Evolutionary conservation across 2,797 vertebrate species (phyloP), one percentile per base, ranked within the genome.

Genomic region (Gymnocypris eckloni): DNA sequence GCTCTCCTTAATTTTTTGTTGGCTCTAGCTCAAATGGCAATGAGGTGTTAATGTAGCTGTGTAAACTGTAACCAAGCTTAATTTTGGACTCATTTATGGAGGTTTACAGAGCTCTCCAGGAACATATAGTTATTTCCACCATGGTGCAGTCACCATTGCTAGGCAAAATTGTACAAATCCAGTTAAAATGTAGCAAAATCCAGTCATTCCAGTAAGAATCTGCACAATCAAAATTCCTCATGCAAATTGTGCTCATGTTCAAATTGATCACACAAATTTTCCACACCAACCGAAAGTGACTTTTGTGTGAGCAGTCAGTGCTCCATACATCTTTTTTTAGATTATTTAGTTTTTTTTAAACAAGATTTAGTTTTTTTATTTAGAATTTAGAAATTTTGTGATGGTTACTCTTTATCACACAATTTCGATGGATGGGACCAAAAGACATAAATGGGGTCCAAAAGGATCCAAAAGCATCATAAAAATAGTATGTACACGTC

Each of bases 41-140:
- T 82, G 82, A 76, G 89, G 89, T 85, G 90, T 93, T 92, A 92
- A 86, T 84, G 87, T 71, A 64, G 73, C 81, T 77, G 73, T 71
- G 52, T 82, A 82, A 82, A 86, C 61, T 86, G 82, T 90, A 79
- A 82, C 25, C 15, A 88, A 52, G 50, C 50, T n/a, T 59, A 59
- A 9, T 59, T 59, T 59, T 59, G 56, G 56, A 59, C 4, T n/a
- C 82, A 85, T 87, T 87, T 89, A 84, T 88, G 88, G 86, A 86
- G 80, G 87, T 90, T 80, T 52, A 61, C 71, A 8, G 76, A 83
- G 45, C 75, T 83, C 70, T 87, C 66, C 56, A 25, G 81, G 41
- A 71, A 79, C 18, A 41, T 71, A 52, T n/a, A 45, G 54, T 76
- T 33, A 33, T 33, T 33, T 3, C 33, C 33, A 3, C 33, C 33